Percentiles rank a stretch among this genome's conserved stretches.
Evolutionary conservation across 1,140 invertebrate genomes (phyloP).

Genomic region (Drosophila paulistorum): DNA sequence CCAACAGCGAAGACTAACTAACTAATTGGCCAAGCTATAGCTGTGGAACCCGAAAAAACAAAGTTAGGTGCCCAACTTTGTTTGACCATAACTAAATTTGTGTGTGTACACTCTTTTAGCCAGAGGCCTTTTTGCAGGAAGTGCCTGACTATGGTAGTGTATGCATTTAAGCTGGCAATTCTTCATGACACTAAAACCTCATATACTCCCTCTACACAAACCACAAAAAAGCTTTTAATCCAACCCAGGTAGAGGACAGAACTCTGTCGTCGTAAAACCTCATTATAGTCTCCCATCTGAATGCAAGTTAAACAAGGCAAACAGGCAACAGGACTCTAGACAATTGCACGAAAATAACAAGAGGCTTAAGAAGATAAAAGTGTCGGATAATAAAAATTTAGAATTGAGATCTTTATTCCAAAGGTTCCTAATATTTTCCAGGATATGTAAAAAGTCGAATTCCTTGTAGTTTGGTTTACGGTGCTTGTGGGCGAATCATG

Average conservation of each 20-base stretch:
- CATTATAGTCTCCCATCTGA: conserved; percentile 47
- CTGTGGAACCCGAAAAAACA: neutral
- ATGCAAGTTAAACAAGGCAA: neutral
- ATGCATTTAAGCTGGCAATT: neutral
- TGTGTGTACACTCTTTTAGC: conserved; percentile 27
- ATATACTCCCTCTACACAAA: neutral
- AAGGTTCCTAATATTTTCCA: conserved; percentile 1
- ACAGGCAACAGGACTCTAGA: neutral
- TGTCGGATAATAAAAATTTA: neutral
- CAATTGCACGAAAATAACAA: neutral
- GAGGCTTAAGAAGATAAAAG: too few species aligned
- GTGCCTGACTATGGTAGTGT: neutral
- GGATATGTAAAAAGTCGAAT: conserved; percentile 3
- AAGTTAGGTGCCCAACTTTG: conserved; percentile 38
- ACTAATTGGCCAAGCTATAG: conserved; percentile 39
- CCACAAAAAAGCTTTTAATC: conserved; percentile 62
- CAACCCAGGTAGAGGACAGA: conserved; percentile 24
- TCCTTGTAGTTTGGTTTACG: neutral
- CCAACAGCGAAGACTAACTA: conserved; percentile 49
- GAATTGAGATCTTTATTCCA: neutral
- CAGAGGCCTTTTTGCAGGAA: conserved; percentile 18
- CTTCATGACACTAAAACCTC: conserved; percentile 12
- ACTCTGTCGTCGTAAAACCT: conserved; percentile 54
- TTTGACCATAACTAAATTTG: conserved; percentile 59
- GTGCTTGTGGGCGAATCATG: conserved; percentile 15